Conservation (phyloP, 2,888 invertebrate species). For the Galerucella pusilla region DNA sequence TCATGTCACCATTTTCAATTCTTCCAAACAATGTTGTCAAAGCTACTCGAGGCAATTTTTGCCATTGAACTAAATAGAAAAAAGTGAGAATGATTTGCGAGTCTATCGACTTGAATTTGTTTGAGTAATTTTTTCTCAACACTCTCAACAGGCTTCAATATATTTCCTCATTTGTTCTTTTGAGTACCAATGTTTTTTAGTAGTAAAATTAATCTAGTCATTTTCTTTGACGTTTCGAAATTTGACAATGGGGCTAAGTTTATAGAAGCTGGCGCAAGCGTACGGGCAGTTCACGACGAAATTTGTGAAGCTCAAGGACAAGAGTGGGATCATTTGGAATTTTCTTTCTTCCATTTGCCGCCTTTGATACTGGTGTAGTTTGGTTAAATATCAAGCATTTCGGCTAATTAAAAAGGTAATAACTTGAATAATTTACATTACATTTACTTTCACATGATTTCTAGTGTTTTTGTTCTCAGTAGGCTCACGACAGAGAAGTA, state of each 20-base stretch:
- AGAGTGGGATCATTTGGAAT: slow-evolving; percentile 18
- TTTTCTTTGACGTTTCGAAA: neutral
- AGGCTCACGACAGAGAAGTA: slow-evolving; percentile 26
- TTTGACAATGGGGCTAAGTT: neutral
- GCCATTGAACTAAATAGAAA: too few relatives aligned
- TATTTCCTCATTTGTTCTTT: too few relatives aligned
- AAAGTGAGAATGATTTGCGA: too few relatives aligned
- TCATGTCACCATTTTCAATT: neutral
- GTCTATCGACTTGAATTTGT: too few relatives aligned
- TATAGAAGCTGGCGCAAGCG: neutral
- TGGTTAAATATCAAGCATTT: slow-evolving; percentile 16
- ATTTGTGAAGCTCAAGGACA: slow-evolving; percentile 17
- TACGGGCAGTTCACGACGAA: neutral
- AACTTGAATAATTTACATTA: slow-evolving; percentile 7
- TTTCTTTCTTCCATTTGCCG: slow-evolving; percentile 47
- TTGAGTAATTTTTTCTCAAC: too few relatives aligned
- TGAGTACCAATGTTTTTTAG: too few relatives aligned
- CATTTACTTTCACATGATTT: slow-evolving; percentile 13
- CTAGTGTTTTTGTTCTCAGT: slow-evolving; percentile 25
- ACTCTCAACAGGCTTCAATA: too few relatives aligned
- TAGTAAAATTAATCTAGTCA: too few relatives aligned
- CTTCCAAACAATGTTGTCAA: neutral
- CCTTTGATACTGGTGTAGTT: slow-evolving; percentile 40
- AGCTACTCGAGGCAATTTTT: neutral
- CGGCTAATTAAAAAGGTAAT: slow-evolving; percentile 36